Conservation (phyloP, 2,888 invertebrate species). For the Epirrhoe alternata region DNA sequence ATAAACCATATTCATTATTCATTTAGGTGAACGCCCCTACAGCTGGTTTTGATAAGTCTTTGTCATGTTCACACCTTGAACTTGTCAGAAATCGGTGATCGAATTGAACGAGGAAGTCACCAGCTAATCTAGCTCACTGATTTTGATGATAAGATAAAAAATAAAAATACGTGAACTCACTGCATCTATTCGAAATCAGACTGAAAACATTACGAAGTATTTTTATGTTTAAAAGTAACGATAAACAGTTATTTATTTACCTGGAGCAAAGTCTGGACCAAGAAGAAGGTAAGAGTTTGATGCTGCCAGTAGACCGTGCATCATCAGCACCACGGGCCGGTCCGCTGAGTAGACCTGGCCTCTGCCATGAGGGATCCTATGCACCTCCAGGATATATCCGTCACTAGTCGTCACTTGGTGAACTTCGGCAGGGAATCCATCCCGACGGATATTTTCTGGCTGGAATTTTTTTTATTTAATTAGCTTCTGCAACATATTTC, state of each 20-base stretch:
- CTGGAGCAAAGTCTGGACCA: conserved; percentile 55
- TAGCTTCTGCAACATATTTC: no score
- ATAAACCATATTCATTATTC: neutral
- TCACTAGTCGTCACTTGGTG: conserved; percentile 61
- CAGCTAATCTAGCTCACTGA: neutral
- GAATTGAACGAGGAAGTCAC: neutral
- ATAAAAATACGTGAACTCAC: neutral
- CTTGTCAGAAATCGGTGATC: neutral
- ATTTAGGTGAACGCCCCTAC: neutral
- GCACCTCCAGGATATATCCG: conserved; percentile 64
- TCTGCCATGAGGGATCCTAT: conserved; percentile 60
- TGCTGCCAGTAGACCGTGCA: conserved; percentile 60
- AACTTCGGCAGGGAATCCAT: conserved; percentile 58
- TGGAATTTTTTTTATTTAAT: conserved; percentile 37
- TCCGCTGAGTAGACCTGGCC: conserved; percentile 27
- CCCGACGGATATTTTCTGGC: conserved; percentile 48
- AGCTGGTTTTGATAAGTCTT: neutral
- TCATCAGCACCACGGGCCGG: conserved; percentile 60
- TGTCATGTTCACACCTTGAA: neutral
- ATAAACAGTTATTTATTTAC: no score
- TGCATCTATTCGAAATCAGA: no score
- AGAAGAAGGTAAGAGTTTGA: conserved; percentile 51
- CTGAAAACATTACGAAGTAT: no score
- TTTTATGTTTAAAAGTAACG: no score
- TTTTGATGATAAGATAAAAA: neutral